Evolutionary conservation across 2,113 vertebrate genomes (phyloP).

Genomic region (Notarius lentiginosus): DNA sequence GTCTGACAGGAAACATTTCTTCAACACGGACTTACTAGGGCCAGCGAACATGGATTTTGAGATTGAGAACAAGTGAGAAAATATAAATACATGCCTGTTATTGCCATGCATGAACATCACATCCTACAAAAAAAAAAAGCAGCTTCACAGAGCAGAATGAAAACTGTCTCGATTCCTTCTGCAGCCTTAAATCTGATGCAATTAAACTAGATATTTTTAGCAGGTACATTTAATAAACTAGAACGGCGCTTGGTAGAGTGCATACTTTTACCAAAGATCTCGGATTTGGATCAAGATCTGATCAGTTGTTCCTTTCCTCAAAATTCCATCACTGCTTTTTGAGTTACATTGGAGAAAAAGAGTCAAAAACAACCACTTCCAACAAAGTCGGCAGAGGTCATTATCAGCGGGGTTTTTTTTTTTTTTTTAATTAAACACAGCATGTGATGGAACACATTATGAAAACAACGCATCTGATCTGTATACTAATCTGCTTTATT

Average conservation of each 20-base stretch:
- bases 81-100: not conserved
- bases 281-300: no score
- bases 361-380: no score
- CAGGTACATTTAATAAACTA: not conserved
- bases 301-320: not conserved
- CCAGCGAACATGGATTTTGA: not conserved
- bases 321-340: no score
- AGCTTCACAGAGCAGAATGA: not conserved
- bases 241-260: no score
- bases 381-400: no score
- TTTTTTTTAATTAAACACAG: no score
- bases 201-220: not conserved
- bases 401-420: no score
- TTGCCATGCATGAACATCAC: not conserved
- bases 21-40: not conserved
- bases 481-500: not conserved
- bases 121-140: not conserved
- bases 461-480: no score
- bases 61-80: not conserved
- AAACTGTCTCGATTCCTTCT: not conserved
- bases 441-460: no score
- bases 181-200: not conserved
- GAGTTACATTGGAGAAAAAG: no score
- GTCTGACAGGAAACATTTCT: not conserved
- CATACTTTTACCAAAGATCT: no score